phyloP scores from a whole-genome alignment of 2,797 vertebrate genomes.

The Danio kyathit region DNA sequence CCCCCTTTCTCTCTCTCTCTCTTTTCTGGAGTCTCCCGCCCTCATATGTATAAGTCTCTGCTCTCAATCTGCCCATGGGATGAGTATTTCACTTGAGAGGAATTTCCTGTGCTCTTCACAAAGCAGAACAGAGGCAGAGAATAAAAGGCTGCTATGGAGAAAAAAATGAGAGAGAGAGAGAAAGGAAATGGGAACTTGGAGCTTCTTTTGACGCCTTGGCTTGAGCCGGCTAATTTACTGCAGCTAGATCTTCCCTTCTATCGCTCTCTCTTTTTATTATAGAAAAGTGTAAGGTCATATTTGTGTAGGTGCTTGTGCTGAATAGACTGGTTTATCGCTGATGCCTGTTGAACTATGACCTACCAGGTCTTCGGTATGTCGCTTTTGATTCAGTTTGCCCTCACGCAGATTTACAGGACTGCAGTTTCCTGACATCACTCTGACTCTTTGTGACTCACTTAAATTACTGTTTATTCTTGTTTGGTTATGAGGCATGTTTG shows the following conservation, averaged over 20 bases:
- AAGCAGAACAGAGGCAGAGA: constrained; percentile 35
- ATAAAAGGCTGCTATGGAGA: background rate
- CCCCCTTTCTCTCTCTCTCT: constrained; percentile 13
- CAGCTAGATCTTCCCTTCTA: background rate
- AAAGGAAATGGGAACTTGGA: constrained; percentile 27
- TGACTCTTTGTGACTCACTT: background rate
- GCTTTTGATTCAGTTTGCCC: constrained; percentile 7
- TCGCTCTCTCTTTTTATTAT: background rate
- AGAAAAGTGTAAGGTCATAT: constrained; percentile 5
- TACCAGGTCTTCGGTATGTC: background rate
- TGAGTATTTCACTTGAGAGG: constrained; percentile 63
- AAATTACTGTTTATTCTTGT: background rate
- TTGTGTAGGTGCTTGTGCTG: background rate
- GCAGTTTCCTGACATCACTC: background rate
- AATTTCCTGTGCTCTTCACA: constrained; percentile 66
- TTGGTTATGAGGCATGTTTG: background rate
- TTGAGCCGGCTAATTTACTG: constrained; percentile 25
- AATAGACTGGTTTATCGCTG: background rate
- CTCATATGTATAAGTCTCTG: constrained; percentile 53
- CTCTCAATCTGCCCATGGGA: constrained; percentile 62
- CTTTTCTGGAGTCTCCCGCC: constrained; percentile 30
- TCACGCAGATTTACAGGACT: background rate
- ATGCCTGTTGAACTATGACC: constrained; percentile 1
- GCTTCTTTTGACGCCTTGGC: constrained; percentile 40
- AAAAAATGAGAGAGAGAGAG: constrained; percentile 15